Evolutionary conservation across 2,888 invertebrate genomes (phyloP).

Genomic region (Ctenicera cuprea): DNA sequence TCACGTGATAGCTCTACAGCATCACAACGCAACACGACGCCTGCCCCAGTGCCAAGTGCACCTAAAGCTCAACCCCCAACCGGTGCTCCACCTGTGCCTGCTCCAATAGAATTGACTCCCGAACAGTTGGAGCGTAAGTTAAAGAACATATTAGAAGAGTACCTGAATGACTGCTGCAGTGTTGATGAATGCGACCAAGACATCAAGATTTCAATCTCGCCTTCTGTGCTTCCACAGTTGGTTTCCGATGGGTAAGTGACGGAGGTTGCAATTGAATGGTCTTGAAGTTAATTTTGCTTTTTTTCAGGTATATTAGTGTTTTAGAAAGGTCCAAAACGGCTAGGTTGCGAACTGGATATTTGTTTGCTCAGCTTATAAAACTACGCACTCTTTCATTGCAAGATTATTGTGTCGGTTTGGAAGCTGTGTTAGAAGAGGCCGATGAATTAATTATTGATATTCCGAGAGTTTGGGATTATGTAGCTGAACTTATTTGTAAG

Average conservation of each 20-base stretch:
- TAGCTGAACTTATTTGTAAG: conserved; percentile 82
- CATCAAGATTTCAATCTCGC: conserved; percentile 63
- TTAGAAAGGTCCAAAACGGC: conserved; percentile 72
- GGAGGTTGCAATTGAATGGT: conserved; percentile 41
- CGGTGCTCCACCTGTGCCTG: conserved; percentile 31
- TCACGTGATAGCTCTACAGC: conserved; percentile 63
- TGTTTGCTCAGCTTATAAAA: conserved; percentile 75
- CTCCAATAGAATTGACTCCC: conserved; percentile 47
- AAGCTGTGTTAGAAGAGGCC: conserved; percentile 79
- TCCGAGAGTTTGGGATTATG: conserved; percentile 87
- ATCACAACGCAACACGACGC: conserved; percentile 64
- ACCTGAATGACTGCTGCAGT: conserved; percentile 64
- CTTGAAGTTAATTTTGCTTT: too few species aligned
- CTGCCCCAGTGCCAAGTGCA: conserved; percentile 58
- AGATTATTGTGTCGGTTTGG: conserved; percentile 75
- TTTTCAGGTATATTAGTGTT: conserved; percentile 68
- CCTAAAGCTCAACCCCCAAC: conserved; percentile 37
- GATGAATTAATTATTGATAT: conserved; percentile 89
- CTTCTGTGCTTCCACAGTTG: conserved; percentile 61
- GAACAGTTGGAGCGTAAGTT: conserved; percentile 63
- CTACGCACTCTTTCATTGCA: conserved; percentile 72
- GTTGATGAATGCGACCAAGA: conserved; percentile 66
- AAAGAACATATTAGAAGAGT: conserved; percentile 68
- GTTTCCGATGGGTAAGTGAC: conserved; percentile 67
- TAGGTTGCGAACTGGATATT: conserved; percentile 72